Evolutionary conservation across 1,140 invertebrate genomes (phyloP), one percentile per base, ranked within the genome.

Genomic region (Heliconius nattereri): DNA sequence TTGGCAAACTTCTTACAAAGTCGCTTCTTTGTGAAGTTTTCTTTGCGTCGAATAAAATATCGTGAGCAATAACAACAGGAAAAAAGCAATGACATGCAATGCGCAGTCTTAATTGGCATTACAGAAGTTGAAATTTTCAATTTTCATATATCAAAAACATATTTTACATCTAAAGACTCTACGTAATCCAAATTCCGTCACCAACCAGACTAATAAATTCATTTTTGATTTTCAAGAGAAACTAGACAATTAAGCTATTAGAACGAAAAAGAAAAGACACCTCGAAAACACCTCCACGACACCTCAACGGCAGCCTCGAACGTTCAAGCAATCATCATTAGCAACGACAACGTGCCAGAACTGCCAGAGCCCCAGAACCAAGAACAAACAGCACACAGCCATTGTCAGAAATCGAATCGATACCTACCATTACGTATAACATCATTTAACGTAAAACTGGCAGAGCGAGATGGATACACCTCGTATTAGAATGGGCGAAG

Each of bases 361-460:
- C 40, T 45, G 32, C 32, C 32, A 35, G 32, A 35, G 32, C 32
- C 32, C 32, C 32, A 35, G 49, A 19, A 0, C 49, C 19, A 19
- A 52, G 60, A 66, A 8, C 54, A 20, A 57, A 29, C 60, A 29
- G 60, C 9, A 66, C 16, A 29, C 60, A 66, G 60, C 49, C 60
- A 66, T 66, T 66, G 60, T 66, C 60, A 66, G 60, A 52, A 20
- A 20, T 19, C 19, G 49, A 66, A 66, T 66, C 60, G 60, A 66
- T 66, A 66, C 26, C 23, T 66, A 66, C 11, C 9, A 66, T 66
- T 29, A 29, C 60, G 26, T 66, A 66, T 66, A 66, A 66, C 23
- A 29, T 29, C 54, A 23, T 57, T 57, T 52, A 45, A 23, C 60
- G 60, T 66, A 66, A 66, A 66, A 66, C 20, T 29, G 60, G 26